Evolutionary conservation across 2,113 vertebrate species (phyloP).

Genomic region (Strigops habroptila): DNA sequence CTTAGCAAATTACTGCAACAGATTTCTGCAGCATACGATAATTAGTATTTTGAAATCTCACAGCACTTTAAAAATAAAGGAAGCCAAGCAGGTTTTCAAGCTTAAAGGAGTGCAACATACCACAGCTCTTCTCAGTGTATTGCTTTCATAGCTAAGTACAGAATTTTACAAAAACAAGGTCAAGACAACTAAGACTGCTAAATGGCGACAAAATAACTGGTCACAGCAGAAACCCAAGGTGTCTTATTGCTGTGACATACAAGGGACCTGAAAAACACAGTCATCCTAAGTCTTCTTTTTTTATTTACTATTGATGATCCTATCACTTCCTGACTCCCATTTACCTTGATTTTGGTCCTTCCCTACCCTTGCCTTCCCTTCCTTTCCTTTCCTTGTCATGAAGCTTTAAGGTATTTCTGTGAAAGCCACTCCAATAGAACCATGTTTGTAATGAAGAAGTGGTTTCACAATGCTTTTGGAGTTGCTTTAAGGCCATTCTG

Average conservation of each 20-base stretch:
- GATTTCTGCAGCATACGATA: neutral
- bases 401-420: neutral
- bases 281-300: neutral
- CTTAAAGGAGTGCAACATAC: neutral
- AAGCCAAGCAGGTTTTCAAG: neutral
- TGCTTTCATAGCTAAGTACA: neutral
- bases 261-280: neutral
- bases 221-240: neutral
- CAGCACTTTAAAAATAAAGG: neutral
- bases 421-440: neutral
- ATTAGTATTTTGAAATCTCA: neutral
- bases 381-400: neutral
- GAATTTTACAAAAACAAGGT: neutral
- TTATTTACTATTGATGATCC: neutral
- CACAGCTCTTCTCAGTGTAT: neutral
- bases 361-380: neutral
- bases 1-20: fast-evolving
- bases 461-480: neutral
- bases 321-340: neutral
- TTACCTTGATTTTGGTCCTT: neutral
- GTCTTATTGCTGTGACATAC: neutral
- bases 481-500: neutral
- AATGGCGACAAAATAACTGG: neutral
- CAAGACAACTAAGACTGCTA: neutral
- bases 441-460: neutral